These are phyloP conservation scores for Nixonia krombeini DNA, from an alignment of 1,140 invertebrate species.

Conservation along the genomic window DNA sequence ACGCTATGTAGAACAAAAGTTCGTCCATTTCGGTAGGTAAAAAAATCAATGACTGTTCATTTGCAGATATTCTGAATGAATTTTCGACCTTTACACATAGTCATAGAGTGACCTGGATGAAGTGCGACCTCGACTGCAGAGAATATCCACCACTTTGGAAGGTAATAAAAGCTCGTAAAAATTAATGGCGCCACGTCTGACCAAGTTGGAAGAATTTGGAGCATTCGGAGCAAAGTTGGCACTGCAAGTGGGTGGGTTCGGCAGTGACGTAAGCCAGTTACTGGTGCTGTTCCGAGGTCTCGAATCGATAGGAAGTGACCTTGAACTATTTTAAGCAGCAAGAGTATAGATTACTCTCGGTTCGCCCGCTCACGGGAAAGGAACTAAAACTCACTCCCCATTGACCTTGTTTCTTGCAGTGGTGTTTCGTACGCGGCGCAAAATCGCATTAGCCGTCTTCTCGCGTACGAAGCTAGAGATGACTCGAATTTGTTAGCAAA, in stretches of 20 bases:
- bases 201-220: slow-evolving; percentile 9
- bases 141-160: not conserved
- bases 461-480: too few species aligned
- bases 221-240: slow-evolving; percentile 5
- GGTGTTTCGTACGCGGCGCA: too few species aligned
- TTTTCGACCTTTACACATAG: too few species aligned
- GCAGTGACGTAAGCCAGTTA: slow-evolving; percentile 46
- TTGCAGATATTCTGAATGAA: too few species aligned
- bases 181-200: slow-evolving; percentile 5
- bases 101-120: not conserved
- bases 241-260: slow-evolving; percentile 4
- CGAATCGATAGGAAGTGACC: slow-evolving; percentile 58
- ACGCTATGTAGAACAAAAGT: too few species aligned
- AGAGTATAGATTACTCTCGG: slow-evolving; percentile 17
- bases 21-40: too few species aligned
- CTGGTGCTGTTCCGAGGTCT: slow-evolving; percentile 42
- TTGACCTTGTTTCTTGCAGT: slow-evolving; percentile 9
- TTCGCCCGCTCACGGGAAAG: slow-evolving; percentile 3
- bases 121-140: not conserved
- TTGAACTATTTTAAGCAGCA: slow-evolving; percentile 57
- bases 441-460: too few species aligned
- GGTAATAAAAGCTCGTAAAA: not conserved
- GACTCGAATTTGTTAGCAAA: too few species aligned
- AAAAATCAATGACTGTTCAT: too few species aligned
- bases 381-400: slow-evolving; percentile 1